Evolutionary conservation across 2,888 invertebrate genomes (phyloP), one percentile per base, ranked within the genome.

Genomic region (Bedellia somnulentella): DNA sequence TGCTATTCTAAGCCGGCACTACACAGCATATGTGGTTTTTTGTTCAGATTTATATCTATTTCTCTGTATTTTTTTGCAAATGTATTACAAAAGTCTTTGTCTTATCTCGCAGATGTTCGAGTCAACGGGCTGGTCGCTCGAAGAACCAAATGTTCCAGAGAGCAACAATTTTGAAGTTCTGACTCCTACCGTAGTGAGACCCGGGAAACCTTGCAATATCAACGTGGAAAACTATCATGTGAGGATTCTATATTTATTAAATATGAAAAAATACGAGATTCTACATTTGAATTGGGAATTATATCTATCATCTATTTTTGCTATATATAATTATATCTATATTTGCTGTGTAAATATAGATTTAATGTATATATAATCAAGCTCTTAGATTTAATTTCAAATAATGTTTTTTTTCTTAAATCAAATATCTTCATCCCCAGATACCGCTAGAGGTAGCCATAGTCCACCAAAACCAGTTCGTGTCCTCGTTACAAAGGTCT

Each of bases 81-180:
- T n/a, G n/a, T n/a, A n/a, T n/a, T n/a, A n/a, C n/a, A 18, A 18
- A 18, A 18, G 18, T 9, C 9, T 18, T 9, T 18, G 18, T 18
- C 18, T 18, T 9, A 18, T 9, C 5, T 18, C 18, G 3, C 58
- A 88, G 81, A 95, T 98, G 94, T 98, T 97, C 57, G 90, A 95
- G 45, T 90, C 93, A 1, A 95, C 96, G 0, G 88, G 87, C 14
- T 97, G 96, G 96, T 67, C 78, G 3, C 57, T 95, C 33, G 94
- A 95, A 47, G 94, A 96, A 50, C 89, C 89, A 0, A 84, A 88
- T 4, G 18, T 18, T 18, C 87, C 87, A 0, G 93, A 94, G 44
- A 84, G 82, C 21, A 82, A 86, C 18, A 92, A 92, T 57, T 95
- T 88, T 61, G 90, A 94, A 45, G 80, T 91, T 44, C 79, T 95